Conservation (phyloP, 2,888 invertebrate genomes). For the Tetramorium bicarinatum region DNA sequence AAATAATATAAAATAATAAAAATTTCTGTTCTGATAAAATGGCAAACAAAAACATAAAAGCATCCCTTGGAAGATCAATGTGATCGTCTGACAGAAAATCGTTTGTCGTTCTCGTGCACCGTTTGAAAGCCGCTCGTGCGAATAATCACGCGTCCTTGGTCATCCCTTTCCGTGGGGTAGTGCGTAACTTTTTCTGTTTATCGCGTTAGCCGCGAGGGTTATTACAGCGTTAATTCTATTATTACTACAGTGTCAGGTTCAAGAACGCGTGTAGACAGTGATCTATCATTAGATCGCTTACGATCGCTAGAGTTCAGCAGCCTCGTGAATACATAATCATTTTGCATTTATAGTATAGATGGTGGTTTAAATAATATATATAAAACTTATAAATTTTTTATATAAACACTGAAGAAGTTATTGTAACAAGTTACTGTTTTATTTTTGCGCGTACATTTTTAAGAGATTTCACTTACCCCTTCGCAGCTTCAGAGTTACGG, state of each 20-base stretch:
- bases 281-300: constrained; percentile 74
- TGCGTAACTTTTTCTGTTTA: constrained; percentile 44
- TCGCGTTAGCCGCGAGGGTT: constrained; percentile 51
- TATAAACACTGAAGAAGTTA: background rate
- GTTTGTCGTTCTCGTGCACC: constrained; percentile 68
- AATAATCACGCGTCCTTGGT: constrained; percentile 65
- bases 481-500: constrained; percentile 95
- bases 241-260: constrained; percentile 74
- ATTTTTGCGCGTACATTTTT: background rate
- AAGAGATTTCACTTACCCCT: constrained; percentile 91
- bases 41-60: background rate
- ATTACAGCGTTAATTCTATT: constrained; percentile 73
- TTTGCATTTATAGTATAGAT: background rate
- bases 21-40: background rate
- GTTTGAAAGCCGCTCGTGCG: constrained; percentile 69
- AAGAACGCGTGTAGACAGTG: constrained; percentile 65
- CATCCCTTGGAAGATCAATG: constrained; percentile 49
- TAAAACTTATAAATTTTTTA: constrained; percentile 3
- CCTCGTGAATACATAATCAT: constrained; percentile 13
- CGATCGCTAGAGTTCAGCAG: constrained; percentile 65
- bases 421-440: too few species aligned
- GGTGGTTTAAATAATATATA: background rate
- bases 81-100: constrained; percentile 72
- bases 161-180: constrained; percentile 48
- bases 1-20: constrained; percentile 15